Percentiles rank a stretch among this genome's conserved stretches.
phyloP scores from a whole-genome alignment of 2,888 invertebrate genomes.

The Sinhomidia bicolor region DNA sequence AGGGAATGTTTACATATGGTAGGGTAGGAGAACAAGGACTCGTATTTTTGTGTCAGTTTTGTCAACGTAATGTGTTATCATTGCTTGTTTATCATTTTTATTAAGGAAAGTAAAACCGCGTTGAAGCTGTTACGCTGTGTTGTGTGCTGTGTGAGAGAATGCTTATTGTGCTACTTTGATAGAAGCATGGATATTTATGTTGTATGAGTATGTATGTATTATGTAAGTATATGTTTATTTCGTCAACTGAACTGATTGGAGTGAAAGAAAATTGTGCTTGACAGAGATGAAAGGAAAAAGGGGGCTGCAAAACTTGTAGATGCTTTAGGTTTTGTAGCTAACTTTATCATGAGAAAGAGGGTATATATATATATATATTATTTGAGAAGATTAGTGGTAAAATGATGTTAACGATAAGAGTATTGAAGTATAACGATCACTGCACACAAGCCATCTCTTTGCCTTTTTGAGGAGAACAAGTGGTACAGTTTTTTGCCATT shows the following conservation, averaged over 20 bases:
- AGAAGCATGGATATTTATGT: too few species aligned
- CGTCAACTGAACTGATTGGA: background rate
- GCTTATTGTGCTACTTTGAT: background rate
- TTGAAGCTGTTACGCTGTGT: background rate
- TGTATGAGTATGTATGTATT: too few species aligned
- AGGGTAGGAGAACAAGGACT: background rate
- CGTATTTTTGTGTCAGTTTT: slow-evolving; percentile 9
- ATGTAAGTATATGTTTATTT: too few species aligned
- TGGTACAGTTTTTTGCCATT: background rate
- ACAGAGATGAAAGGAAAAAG: background rate
- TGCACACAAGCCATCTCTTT: background rate
- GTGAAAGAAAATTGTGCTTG: too few species aligned
- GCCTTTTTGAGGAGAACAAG: background rate
- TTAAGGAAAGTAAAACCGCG: slow-evolving; percentile 3
- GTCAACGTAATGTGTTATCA: slow-evolving; percentile 14
- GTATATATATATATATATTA: too few species aligned
- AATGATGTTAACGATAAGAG: too few species aligned
- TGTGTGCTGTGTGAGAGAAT: too few species aligned
- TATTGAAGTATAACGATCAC: background rate
- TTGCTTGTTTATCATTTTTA: slow-evolving; percentile 33
- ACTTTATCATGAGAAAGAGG: too few species aligned
- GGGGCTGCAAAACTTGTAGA: background rate
- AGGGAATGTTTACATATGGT: slow-evolving; percentile 23
- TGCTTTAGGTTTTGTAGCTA: too few species aligned
- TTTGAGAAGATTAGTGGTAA: too few species aligned